Evolutionary conservation across 2,888 invertebrate genomes (phyloP).

Genomic region (Arctia plantaginis): DNA sequence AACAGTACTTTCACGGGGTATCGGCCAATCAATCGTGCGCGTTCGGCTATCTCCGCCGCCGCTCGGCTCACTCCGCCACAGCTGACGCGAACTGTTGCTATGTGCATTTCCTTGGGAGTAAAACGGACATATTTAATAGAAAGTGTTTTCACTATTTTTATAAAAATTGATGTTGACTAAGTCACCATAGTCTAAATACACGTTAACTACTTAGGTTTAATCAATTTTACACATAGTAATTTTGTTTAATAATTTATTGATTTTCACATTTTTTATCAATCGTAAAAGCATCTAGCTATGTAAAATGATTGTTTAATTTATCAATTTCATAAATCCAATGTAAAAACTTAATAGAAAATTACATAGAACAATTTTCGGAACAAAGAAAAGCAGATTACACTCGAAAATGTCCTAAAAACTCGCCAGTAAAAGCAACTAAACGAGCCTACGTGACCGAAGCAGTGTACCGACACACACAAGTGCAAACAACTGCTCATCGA

Average conservation of each 20-base stretch:
- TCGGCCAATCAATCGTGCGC: constrained; percentile 69
- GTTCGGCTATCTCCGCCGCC: constrained; percentile 59
- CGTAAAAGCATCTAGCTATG: neutral
- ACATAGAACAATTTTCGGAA: constrained; percentile 43
- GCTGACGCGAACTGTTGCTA: constrained; percentile 84
- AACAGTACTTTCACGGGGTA: constrained; percentile 62
- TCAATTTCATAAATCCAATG: neutral
- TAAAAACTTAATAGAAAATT: constrained; percentile 18
- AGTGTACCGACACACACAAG: constrained; percentile 75
- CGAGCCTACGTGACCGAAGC: constrained; percentile 84
- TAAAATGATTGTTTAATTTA: neutral
- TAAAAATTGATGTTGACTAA: constrained; percentile 1
- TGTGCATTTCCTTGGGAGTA: constrained; percentile 67
- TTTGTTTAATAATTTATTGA: neutral
- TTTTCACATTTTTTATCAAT: neutral
- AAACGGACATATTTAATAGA: constrained; percentile 63
- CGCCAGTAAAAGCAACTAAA: constrained; percentile 61
- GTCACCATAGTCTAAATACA: neutral
- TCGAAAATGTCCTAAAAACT: constrained; percentile 68
- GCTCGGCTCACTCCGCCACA: constrained; percentile 67
- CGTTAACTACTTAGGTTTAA: neutral
- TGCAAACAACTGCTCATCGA: constrained; percentile 54
- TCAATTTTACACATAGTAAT: constrained; percentile 4
- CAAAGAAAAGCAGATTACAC: constrained; percentile 62
- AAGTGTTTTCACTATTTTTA: constrained; percentile 4